Base-by-base conservation (phyloP, 92 coral and sea anemone species). In the Porites rus region DNA sequence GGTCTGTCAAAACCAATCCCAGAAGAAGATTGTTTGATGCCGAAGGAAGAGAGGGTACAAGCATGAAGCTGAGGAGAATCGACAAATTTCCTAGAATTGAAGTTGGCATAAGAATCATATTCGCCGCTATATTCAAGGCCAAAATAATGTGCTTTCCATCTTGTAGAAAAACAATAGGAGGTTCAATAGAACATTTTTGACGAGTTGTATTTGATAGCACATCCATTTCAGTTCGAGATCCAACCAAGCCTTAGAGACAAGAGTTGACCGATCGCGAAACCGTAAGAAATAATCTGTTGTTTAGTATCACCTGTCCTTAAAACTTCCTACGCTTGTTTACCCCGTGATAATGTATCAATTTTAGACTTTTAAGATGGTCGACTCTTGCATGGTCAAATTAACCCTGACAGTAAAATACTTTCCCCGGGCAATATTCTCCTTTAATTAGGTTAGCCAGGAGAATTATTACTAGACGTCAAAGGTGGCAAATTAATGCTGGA, bases 1-100 rank as follows among this genome's bases (percentile, higher is more conserved):
- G 84, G 54, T 80, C 84, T 13, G 75, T 80, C 65, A 80, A 24
- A 24, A 75, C 75, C 56, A 80, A 24, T 16, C 84, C 84, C 0
- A 80, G 54, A 6, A 80, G 75, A 6, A 80, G 65, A 53, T 51
- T 3, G 54, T 80, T 80, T 8, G 84, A 68, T 6, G 75, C 52
- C 51, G 75, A 67, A 18, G 52, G 75, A 11, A 80, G 24, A 54
- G 66, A 80, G 16, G 84, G 10, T 12, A 24, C 75, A 16, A 20
- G 16, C 7, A 24, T 53, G 20, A 80, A 80, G 84, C 84, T 80
- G 54, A 80, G 24, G 12, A 80, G 53, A 8, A 80, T 80, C 51
- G 84, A 80, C 20, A 20, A 16, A 61, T 80, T 80, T 67, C 66
- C 75, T 25, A 76, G 61, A 25, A 60, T 61, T 28, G 56, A 52